phyloP scores from a whole-genome alignment of 2,888 invertebrate species.

The Ariolimax columbianus region DNA sequence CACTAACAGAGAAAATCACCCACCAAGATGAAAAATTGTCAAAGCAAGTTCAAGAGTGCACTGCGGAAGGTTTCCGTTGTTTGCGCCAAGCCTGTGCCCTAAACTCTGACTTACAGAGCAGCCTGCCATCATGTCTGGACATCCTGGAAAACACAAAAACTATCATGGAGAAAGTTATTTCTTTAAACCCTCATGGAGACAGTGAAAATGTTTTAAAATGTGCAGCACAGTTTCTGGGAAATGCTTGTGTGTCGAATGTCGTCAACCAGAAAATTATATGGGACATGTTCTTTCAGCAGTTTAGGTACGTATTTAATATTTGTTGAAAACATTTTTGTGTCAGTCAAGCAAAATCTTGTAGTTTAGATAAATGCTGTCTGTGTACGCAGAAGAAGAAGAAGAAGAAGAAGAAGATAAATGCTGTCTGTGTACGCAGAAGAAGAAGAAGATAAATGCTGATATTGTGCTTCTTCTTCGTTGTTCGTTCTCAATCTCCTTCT shows the following conservation, averaged over 20 bases:
- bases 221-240: constrained; percentile 51
- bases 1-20: constrained; percentile 31
- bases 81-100: constrained; percentile 47
- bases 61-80: constrained; percentile 42
- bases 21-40: constrained; percentile 18
- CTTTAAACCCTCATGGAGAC: constrained; percentile 20
- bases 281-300: constrained; percentile 40
- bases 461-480: too few species aligned
- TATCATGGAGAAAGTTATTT: constrained; percentile 36
- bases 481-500: too few species aligned
- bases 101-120: constrained; percentile 40
- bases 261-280: constrained; percentile 45
- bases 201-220: constrained; percentile 44
- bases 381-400: too few species aligned
- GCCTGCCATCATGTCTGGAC: constrained; percentile 29
- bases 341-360: too few species aligned
- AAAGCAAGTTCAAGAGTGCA: constrained; percentile 27
- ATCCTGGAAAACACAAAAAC: constrained; percentile 40
- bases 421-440: too few species aligned
- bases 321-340: too few species aligned
- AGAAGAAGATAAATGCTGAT: too few species aligned
- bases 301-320: constrained; percentile 34
- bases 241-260: constrained; percentile 46
- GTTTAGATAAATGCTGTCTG: too few species aligned
- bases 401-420: too few species aligned